phyloP scores from a whole-genome alignment of 2,797 vertebrate genomes.

The Nannoperca obscura region DNA sequence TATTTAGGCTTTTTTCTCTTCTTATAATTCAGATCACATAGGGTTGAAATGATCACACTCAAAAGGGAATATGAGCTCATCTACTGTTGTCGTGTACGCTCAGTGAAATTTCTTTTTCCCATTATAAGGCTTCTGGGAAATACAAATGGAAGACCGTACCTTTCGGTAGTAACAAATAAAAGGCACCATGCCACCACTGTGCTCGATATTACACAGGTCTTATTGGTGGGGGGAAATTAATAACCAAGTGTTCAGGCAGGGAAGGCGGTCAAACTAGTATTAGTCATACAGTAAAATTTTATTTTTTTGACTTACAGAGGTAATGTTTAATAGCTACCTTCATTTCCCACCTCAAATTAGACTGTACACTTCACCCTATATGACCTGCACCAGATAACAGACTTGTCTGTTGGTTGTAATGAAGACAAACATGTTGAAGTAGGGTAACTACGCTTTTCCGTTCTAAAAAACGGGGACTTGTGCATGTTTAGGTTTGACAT shows the following conservation, averaged over 20 bases:
- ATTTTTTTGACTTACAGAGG: slow-evolving; percentile 76
- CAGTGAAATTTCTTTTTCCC: slow-evolving; percentile 69
- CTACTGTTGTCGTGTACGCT: slow-evolving; percentile 64
- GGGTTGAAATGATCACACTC: slow-evolving; percentile 65
- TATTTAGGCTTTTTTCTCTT: slow-evolving; percentile 35
- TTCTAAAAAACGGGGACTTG: slow-evolving; percentile 43
- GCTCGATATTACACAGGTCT: slow-evolving; percentile 81
- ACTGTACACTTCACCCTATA: slow-evolving; percentile 53
- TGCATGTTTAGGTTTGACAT: slow-evolving; percentile 73
- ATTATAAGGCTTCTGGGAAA: slow-evolving; percentile 85
- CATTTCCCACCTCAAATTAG: slow-evolving; percentile 56
- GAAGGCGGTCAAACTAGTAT: slow-evolving; percentile 76
- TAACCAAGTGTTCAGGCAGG: slow-evolving; percentile 72
- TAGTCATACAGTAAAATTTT: slow-evolving; percentile 72
- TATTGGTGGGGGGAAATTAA: slow-evolving; percentile 67
- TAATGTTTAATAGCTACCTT: slow-evolving; percentile 81
- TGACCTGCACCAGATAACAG: slow-evolving; percentile 65
- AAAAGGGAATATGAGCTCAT: slow-evolving; percentile 67
- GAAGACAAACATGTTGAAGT: slow-evolving; percentile 55
- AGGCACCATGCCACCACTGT: slow-evolving; percentile 86
- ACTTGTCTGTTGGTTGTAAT: slow-evolving; percentile 62
- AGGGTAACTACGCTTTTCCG: slow-evolving; percentile 44
- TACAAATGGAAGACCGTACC: slow-evolving; percentile 87
- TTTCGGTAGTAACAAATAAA: slow-evolving; percentile 85
- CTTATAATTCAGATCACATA: slow-evolving; percentile 55